These are phyloP conservation scores for Monomorium pharaonis DNA, from an alignment of 1,140 invertebrate genomes.

Conservation along the genomic window DNA sequence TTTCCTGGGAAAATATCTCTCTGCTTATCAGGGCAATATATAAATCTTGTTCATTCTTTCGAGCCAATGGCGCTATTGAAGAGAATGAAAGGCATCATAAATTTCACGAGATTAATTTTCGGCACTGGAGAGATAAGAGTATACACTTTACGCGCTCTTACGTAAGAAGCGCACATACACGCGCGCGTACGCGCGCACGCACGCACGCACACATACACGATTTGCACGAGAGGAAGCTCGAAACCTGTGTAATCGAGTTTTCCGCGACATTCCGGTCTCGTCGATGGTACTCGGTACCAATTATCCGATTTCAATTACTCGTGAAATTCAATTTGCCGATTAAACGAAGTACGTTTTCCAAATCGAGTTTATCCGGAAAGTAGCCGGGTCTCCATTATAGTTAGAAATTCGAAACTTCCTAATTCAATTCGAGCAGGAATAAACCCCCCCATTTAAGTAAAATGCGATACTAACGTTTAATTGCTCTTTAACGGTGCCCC, in stretches of 20 bases:
- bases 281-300: constrained; percentile 53
- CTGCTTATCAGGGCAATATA: not conserved
- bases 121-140: not conserved
- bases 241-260: constrained; percentile 43
- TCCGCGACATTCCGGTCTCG: constrained; percentile 42
- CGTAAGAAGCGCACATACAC: not conserved
- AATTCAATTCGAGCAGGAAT: constrained; percentile 42
- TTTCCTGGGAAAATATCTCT: not conserved
- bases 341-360: constrained; percentile 55
- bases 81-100: not conserved
- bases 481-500: not conserved
- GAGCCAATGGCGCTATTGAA: not conserved
- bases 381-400: constrained; percentile 51
- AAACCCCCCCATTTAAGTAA: constrained; percentile 43
- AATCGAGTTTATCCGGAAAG: constrained; percentile 57
- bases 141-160: not conserved
- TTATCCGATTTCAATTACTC: constrained; percentile 59
- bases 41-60: not conserved
- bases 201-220: too few species aligned
- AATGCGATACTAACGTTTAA: constrained; percentile 25
- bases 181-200: too few species aligned
- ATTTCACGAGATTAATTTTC: constrained; percentile 34
- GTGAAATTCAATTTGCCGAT: constrained; percentile 52
- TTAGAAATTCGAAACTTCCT: constrained; percentile 57
- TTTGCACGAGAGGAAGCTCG: constrained; percentile 5